Conservation (phyloP, 2,797 vertebrate species). For the Galago senegalensis region DNA sequence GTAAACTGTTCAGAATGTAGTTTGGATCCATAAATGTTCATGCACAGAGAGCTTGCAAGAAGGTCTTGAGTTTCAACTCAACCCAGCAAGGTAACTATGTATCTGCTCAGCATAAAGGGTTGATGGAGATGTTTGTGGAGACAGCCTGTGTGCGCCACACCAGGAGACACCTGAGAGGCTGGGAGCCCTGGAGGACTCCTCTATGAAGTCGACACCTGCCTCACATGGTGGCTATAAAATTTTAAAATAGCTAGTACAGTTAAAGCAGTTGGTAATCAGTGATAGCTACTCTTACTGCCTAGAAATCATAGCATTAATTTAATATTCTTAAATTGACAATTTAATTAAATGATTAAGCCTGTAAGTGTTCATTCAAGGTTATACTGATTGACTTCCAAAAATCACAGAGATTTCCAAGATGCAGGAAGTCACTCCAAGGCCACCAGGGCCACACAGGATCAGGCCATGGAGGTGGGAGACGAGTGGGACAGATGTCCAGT, state of each 20-base stretch:
- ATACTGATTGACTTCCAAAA: constrained; percentile 2
- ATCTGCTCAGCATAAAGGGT: neutral
- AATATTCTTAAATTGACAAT: neutral
- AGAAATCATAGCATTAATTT: neutral
- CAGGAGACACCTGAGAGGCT: neutral
- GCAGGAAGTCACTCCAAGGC: neutral
- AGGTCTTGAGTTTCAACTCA: neutral
- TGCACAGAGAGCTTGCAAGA: neutral
- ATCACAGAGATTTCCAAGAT: neutral
- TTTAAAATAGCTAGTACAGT: neutral
- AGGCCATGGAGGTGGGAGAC: neutral
- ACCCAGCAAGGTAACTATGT: neutral
- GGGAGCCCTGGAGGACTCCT: neutral
- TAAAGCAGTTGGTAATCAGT: neutral
- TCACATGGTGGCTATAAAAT: neutral
- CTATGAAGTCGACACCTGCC: neutral
- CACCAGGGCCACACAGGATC: neutral
- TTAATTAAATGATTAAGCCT: neutral
- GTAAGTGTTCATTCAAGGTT: constrained; percentile 23
- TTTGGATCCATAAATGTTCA: neutral
- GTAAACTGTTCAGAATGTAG: neutral
- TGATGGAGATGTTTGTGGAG: neutral
- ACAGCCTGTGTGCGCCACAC: neutral
- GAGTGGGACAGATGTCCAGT: neutral
- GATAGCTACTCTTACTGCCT: neutral